Percentiles rank a stretch among this genome's conserved stretches.
These are phyloP conservation scores for Geopemphigus sp. DNA, from an alignment of 1,140 invertebrate genomes.

Conservation along the genomic window DNA sequence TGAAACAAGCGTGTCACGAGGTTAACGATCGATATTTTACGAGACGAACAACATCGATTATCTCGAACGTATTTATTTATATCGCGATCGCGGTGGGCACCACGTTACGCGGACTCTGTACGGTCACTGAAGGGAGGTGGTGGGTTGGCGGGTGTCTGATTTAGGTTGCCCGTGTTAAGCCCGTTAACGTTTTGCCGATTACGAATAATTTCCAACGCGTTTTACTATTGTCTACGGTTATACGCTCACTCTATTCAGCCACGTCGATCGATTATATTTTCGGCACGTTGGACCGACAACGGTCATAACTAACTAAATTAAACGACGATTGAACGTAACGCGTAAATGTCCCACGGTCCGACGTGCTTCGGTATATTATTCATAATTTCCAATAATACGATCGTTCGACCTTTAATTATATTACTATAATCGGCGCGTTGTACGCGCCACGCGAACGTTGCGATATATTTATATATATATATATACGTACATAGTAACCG, in stretches of 20 bases:
- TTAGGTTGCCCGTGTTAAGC: not conserved
- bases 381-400: not conserved
- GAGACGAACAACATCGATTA: not conserved
- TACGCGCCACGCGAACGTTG: no score
- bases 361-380: not conserved
- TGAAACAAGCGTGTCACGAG: not conserved
- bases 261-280: not conserved
- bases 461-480: not conserved
- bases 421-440: no score
- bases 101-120: no score
- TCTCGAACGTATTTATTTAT: not conserved
- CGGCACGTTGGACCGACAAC: not conserved
- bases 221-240: not conserved
- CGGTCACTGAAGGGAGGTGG: no score
- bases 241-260: not conserved
- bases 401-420: slow-evolving; percentile 8
- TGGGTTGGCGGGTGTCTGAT: no score
- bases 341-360: not conserved
- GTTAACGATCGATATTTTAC: not conserved
- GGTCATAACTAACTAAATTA: not conserved
- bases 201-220: not conserved
- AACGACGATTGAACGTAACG: not conserved
- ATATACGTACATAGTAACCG: not conserved
- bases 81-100: no score
- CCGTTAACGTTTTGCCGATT: not conserved